phyloP scores from a whole-genome alignment of 2,113 vertebrate genomes.

The Stegostoma tigrinum region DNA sequence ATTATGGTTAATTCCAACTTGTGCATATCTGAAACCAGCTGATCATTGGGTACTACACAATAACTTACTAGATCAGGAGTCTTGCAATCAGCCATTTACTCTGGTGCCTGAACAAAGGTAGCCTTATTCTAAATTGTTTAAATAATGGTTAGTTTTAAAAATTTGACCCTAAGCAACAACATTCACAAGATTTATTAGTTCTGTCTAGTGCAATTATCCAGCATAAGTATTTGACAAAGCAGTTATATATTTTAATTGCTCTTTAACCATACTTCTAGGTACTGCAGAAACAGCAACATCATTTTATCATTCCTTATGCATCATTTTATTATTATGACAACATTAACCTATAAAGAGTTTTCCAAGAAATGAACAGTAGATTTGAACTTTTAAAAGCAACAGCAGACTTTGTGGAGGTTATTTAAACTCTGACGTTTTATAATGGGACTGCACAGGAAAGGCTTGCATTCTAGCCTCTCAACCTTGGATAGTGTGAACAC shows the following conservation, averaged over 20 bases:
- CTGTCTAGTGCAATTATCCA: slow-evolving; percentile 44
- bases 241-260: slow-evolving; percentile 36
- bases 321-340: not conserved
- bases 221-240: slow-evolving; percentile 28
- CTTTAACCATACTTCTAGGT: not conserved
- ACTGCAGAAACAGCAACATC: slow-evolving; percentile 27
- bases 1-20: slow-evolving; percentile 14
- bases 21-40: slow-evolving; percentile 35
- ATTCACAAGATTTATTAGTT: slow-evolving; percentile 56
- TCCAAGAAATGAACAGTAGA: slow-evolving; percentile 4
- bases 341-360: not conserved
- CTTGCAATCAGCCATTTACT: slow-evolving; percentile 59
- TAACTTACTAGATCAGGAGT: slow-evolving; percentile 59
- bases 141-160: slow-evolving; percentile 40
- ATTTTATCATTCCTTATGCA: not conserved
- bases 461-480: not conserved
- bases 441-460: not conserved
- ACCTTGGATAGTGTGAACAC: not conserved
- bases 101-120: slow-evolving; percentile 51
- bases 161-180: slow-evolving; percentile 50
- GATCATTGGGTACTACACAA: slow-evolving; percentile 49
- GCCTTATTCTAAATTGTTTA: slow-evolving; percentile 52
- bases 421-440: not conserved
- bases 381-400: slow-evolving; percentile 2
- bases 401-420: not conserved